Evolutionary conservation across 2,797 vertebrate genomes (phyloP).

Genomic region (Sebastes itinus): DNA sequence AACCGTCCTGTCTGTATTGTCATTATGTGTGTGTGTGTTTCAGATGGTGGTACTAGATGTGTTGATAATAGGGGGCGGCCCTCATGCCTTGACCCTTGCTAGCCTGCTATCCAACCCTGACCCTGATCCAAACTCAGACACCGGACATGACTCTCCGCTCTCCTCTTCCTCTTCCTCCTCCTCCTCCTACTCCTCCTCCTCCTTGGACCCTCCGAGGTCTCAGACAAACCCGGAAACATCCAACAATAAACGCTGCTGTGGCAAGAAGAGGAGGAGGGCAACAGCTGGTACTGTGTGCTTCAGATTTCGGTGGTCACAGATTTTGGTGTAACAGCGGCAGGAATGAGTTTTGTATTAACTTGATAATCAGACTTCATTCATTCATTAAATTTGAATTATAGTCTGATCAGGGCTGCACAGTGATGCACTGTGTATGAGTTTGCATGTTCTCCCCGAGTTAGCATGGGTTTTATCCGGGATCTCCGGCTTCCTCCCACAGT

Average conservation of each 20-base stretch:
- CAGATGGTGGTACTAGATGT: constrained; percentile 78
- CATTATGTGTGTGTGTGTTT: constrained; percentile 26
- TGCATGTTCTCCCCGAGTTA: too few species aligned
- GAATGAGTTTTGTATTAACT: background rate
- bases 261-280: constrained; percentile 60
- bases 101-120: constrained; percentile 71
- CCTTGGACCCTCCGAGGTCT: constrained; percentile 25
- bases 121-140: constrained; percentile 19
- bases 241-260: constrained; percentile 5
- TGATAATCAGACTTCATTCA: background rate
- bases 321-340: background rate
- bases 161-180: background rate
- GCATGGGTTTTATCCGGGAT: accelerated
- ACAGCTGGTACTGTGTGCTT: constrained; percentile 22
- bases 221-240: constrained; percentile 32
- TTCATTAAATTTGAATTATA: background rate
- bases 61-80: constrained; percentile 82
- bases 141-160: background rate
- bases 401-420: background rate
- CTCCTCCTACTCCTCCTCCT: background rate
- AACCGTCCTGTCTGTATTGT: background rate
- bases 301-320: too few species aligned
- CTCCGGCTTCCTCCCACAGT: too few species aligned
- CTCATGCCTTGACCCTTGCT: constrained; percentile 83
- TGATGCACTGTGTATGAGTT: too few species aligned